Conservation (phyloP, 1,140 invertebrate genomes). For the Ips nitidus region DNA sequence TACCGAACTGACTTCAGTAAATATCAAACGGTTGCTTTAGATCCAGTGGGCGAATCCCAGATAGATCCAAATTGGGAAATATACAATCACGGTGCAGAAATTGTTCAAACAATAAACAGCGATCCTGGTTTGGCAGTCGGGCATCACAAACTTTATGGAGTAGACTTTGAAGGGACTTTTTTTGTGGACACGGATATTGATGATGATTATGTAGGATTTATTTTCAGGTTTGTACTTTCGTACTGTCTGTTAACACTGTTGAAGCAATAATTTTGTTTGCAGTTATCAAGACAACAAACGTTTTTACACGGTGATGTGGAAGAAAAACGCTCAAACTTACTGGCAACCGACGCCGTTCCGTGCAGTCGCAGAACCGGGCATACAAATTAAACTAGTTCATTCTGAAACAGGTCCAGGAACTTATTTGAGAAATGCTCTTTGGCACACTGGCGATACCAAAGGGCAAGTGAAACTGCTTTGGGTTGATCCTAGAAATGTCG, state of each 20-base stretch:
- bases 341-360: slow-evolving; percentile 90
- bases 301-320: slow-evolving; percentile 98
- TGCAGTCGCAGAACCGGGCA: slow-evolving; percentile 90
- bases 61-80: slow-evolving; percentile 95
- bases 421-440: slow-evolving; percentile 86
- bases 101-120: slow-evolving; percentile 92
- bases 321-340: slow-evolving; percentile 90
- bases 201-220: slow-evolving; percentile 95
- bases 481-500: slow-evolving; percentile 89
- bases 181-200: slow-evolving; percentile 93
- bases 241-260: neutral
- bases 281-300: slow-evolving; percentile 91
- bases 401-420: slow-evolving; percentile 90
- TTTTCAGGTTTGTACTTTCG: slow-evolving; percentile 70
- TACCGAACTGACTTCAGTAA: slow-evolving; percentile 91
- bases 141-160: slow-evolving; percentile 84
- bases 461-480: slow-evolving; percentile 90
- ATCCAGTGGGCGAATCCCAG: slow-evolving; percentile 91
- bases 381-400: slow-evolving; percentile 89
- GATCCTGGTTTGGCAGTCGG: slow-evolving; percentile 96
- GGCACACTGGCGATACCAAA: slow-evolving; percentile 89
- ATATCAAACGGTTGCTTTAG: slow-evolving; percentile 87
- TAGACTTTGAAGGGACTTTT: slow-evolving; percentile 97
- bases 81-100: slow-evolving; percentile 92
- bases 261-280: slow-evolving; percentile 26